Evolutionary conservation across 2,797 vertebrate species (phyloP).

Genomic region (Centropyge bicolor): DNA sequence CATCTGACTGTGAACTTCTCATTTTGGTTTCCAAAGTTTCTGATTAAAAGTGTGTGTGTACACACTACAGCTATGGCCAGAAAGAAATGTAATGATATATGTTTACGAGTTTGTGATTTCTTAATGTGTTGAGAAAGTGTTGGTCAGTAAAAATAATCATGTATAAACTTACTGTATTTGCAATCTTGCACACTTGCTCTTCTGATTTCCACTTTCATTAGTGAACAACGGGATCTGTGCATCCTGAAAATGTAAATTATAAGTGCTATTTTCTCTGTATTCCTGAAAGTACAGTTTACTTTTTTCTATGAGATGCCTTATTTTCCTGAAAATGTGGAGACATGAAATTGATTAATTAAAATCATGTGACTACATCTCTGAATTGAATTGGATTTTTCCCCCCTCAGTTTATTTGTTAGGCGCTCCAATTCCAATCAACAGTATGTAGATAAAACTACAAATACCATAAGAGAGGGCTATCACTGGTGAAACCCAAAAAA

Average conservation of each 20-base stretch:
- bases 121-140: not conserved
- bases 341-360: not conserved
- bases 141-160: no score
- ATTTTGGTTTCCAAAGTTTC: not conserved
- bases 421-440: not conserved
- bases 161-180: not conserved
- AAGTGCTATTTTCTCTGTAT: not conserved
- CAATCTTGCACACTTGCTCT: not conserved
- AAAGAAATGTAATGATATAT: not conserved
- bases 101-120: conserved; percentile 3
- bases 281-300: not conserved
- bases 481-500: not conserved
- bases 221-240: not conserved
- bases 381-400: not conserved
- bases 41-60: conserved; percentile 19
- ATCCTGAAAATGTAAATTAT: not conserved
- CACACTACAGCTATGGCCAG: not conserved
- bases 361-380: not conserved
- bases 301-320: not conserved
- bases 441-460: not conserved
- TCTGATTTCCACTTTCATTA: not conserved
- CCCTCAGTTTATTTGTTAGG: not conserved
- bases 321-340: not conserved
- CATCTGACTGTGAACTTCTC: not conserved
- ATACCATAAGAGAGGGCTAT: not conserved